Conservation (phyloP, 1,140 invertebrate species). For the Trinorchestia longiramus region DNA sequence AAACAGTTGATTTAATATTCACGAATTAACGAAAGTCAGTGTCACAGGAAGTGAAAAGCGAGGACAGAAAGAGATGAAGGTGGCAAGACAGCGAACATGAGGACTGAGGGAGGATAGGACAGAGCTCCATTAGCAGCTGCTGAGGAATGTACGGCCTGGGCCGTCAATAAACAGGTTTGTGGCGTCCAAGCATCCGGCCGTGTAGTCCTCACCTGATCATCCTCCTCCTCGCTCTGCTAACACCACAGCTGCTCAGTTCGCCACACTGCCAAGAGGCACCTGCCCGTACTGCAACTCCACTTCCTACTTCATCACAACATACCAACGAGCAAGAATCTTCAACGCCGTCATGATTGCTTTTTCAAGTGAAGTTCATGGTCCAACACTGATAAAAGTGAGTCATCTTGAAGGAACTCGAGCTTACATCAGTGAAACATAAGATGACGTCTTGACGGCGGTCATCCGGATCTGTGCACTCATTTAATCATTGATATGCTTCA, state of each 20-base stretch:
- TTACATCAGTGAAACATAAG: too few species aligned
- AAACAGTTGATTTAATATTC: not conserved
- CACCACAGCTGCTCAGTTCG: not conserved
- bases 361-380: too few species aligned
- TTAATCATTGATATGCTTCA: too few species aligned
- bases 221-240: not conserved
- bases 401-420: too few species aligned
- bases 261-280: not conserved
- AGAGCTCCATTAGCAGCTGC: constrained; percentile 26
- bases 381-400: too few species aligned
- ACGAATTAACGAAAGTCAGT: not conserved
- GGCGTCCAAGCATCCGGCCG: constrained; percentile 14
- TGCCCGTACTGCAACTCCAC: not conserved
- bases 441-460: too few species aligned
- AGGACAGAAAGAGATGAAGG: not conserved
- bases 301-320: not conserved
- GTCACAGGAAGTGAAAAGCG: not conserved
- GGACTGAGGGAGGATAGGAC: not conserved
- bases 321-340: not conserved
- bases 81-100: not conserved
- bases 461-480: too few species aligned
- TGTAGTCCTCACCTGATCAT: not conserved
- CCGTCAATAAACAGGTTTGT: constrained; percentile 25
- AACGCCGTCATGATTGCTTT: too few species aligned
- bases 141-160: not conserved